These are phyloP conservation scores for Pseudochaenichthys georgianus DNA, from an alignment of 2,797 vertebrate species.

Conservation along the genomic window DNA sequence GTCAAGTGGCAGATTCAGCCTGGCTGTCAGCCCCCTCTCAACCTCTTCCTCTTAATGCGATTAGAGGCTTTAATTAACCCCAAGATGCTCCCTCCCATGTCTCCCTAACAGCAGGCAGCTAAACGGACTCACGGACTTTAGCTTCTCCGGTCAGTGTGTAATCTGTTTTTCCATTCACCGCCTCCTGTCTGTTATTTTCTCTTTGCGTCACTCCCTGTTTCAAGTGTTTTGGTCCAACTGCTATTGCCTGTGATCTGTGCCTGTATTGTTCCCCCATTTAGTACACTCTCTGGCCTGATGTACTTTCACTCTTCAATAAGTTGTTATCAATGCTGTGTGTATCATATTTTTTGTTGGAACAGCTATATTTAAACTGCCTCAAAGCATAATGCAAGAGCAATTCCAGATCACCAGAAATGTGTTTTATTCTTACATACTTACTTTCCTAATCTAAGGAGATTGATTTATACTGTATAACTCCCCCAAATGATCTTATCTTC, in stretches of 20 bases:
- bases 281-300: slow-evolving; percentile 1
- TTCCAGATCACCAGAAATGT: neutral
- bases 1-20: slow-evolving; percentile 54
- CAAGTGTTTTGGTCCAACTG: neutral
- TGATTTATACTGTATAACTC: neutral
- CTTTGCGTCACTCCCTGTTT: neutral
- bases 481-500: neutral
- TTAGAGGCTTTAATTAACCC: slow-evolving; percentile 77
- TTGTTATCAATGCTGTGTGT: neutral
- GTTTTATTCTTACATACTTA: neutral
- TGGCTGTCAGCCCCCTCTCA: slow-evolving; percentile 39
- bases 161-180: neutral
- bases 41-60: slow-evolving; percentile 55
- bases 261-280: neutral
- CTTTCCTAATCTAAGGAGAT: neutral
- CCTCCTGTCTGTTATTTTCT: slow-evolving; percentile 10
- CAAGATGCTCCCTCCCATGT: slow-evolving; percentile 12
- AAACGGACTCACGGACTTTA: slow-evolving; percentile 15
- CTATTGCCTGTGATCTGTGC: slow-evolving; percentile 12
- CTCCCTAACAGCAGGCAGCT: slow-evolving; percentile 31
- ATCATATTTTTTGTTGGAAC: slow-evolving; percentile 1
- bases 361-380: neutral
- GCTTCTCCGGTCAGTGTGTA: slow-evolving; percentile 2
- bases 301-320: slow-evolving; percentile 20
- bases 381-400: neutral